phyloP scores from a whole-genome alignment of 2,888 invertebrate species.

The Branchipolynoe longqiensis region DNA sequence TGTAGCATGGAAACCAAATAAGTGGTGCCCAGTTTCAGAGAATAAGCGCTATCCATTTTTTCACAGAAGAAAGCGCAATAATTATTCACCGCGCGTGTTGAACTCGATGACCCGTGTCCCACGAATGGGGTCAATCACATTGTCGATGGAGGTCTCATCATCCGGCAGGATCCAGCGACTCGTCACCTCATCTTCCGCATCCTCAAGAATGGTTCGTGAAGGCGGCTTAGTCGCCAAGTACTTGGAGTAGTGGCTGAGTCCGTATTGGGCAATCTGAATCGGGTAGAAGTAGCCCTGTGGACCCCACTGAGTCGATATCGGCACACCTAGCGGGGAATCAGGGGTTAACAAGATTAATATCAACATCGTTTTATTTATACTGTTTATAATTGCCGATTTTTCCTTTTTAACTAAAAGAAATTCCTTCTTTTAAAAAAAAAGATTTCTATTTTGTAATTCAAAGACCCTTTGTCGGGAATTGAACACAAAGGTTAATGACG shows the following conservation, averaged over 20 bases:
- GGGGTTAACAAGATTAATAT: too few relatives aligned
- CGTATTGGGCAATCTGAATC: constrained; percentile 99
- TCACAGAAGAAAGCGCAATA: too few relatives aligned
- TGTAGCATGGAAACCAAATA: too few relatives aligned
- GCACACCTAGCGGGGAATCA: constrained; percentile 80
- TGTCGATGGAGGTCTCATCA: constrained; percentile 85
- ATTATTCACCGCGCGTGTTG: constrained; percentile 84
- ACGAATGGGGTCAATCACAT: constrained; percentile 57
- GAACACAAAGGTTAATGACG: too few relatives aligned
- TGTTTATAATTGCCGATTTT: too few relatives aligned
- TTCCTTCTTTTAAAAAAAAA: too few relatives aligned
- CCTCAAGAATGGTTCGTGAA: constrained; percentile 88
- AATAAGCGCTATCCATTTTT: too few relatives aligned
- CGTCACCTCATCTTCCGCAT: constrained; percentile 84
- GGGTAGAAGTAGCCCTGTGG: constrained; percentile 97
- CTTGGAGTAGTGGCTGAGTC: constrained; percentile 97
- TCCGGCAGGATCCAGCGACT: constrained; percentile 87
- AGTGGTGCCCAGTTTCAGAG: too few relatives aligned
- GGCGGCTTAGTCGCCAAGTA: constrained; percentile 93
- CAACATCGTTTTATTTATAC: too few relatives aligned
- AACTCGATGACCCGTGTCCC: constrained; percentile 84
- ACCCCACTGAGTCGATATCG: constrained; percentile 88
- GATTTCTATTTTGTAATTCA: too few relatives aligned
- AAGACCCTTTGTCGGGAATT: too few relatives aligned
- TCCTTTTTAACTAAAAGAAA: too few relatives aligned